Percentiles rank a stretch among this genome's conserved stretches.
Evolutionary conservation across 1,140 invertebrate genomes (phyloP).

Genomic region (Ectropis grisescens): DNA sequence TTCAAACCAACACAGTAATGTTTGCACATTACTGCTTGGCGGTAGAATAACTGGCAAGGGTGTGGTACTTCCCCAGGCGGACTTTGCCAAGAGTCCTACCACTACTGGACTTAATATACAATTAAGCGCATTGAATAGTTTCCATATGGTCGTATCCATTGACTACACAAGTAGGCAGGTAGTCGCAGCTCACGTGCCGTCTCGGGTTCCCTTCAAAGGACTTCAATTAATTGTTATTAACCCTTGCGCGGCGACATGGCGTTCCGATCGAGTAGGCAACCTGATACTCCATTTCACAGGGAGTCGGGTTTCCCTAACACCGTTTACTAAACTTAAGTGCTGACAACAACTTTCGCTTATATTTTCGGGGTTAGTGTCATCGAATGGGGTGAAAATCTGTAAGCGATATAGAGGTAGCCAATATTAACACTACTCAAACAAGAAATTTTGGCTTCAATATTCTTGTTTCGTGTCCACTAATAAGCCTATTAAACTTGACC

Average conservation of each 20-base stretch:
- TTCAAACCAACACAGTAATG: too few species aligned
- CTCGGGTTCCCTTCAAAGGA: conserved; percentile 28
- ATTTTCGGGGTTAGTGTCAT: too few species aligned
- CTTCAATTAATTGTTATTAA: conserved; percentile 63
- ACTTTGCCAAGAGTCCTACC: too few species aligned
- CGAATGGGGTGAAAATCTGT: neutral
- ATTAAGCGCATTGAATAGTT: conserved; percentile 1
- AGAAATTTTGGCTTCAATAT: too few species aligned
- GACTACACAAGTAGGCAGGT: conserved; percentile 22
- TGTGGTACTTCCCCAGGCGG: too few species aligned
- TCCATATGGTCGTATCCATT: conserved; percentile 45
- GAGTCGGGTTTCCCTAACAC: conserved; percentile 33
- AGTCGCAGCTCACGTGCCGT: conserved; percentile 34
- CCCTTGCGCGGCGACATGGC: conserved; percentile 19
- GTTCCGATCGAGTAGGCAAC: conserved; percentile 25
- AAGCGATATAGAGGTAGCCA: neutral
- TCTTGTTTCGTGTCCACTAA: too few species aligned
- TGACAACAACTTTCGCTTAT: neutral
- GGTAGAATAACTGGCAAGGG: too few species aligned
- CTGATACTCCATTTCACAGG: conserved; percentile 35
- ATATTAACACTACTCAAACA: too few species aligned
- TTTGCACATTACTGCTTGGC: too few species aligned
- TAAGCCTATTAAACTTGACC: too few species aligned
- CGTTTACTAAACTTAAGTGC: conserved; percentile 1
- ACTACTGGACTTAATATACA: neutral